Base-by-base conservation (phyloP, 2,888 invertebrate genomes). In the Acanthococcus lagerstroemiae region DNA sequence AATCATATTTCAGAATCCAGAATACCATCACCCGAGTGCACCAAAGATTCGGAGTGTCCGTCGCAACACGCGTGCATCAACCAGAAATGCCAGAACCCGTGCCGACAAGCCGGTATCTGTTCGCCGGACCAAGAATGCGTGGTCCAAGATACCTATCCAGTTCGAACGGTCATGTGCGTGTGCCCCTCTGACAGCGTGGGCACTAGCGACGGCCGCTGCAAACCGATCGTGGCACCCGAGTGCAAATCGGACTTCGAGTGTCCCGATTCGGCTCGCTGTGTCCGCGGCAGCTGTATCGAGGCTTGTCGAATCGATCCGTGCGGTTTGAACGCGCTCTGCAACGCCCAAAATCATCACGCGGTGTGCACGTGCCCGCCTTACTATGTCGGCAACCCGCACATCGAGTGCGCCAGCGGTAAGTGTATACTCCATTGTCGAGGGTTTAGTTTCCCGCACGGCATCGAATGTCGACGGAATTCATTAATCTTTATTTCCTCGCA, bases 151-250 rank as follows among this genome's bases (percentile, higher is more conserved):
- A 85, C 89, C 0, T 74, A 86, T 54, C 91, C 93, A 2, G 77
- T 91, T 69, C 83, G 90, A 60, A 90, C 91, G 0, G 85, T 92
- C 72, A 87, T 91, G 72, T 93, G 93, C 74, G 84, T 87, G 73
- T 94, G 93, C 76, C 88, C 90, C 17, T 81, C 86, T 46, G 90
- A 91, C 69, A 88, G 87, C 0, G 81, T 88, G 52, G 83, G 85
- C 0, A 87, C 88, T 70, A 80, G 80, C 5, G 84, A 84, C 65
- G 87, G 86, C 70, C 83, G 84, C 69, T 92, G 92, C 75, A 82
- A 83, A 67, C 75, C 75, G 61, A 79, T 80, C 67, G 81, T 80
- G 46, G 79, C 80, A 68, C 78, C 81, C 3, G 74, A 77, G 68
- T 92, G 91, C 73, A 80, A 82, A 57, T 77, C 79, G 0, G 88